phyloP scores from a whole-genome alignment of 2,113 vertebrate genomes.

The Globicephala melas region DNA sequence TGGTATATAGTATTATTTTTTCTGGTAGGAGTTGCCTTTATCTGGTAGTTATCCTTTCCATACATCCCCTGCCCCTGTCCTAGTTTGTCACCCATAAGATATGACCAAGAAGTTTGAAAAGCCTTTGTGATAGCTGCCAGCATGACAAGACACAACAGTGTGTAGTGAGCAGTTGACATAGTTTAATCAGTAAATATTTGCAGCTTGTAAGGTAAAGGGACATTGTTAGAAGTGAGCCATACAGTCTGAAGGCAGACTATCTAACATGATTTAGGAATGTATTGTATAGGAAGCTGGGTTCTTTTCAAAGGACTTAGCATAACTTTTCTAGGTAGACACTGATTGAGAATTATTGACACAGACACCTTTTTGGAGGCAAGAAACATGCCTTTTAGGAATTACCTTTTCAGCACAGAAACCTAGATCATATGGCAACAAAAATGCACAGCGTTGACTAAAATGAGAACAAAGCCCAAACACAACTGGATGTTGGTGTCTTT shows the following conservation, averaged over 20 bases:
- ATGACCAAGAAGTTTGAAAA: background rate
- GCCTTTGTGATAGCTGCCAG: background rate
- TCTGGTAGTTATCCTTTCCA: background rate
- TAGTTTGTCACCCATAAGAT: background rate
- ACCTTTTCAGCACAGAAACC: slow-evolving; percentile 67
- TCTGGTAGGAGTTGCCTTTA: background rate
- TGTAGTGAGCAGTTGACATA: background rate
- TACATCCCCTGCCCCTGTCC: background rate
- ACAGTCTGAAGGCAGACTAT: background rate
- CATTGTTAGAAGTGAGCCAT: background rate
- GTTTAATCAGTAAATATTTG: background rate
- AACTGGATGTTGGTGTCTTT: slow-evolving; percentile 72
- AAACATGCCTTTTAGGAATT: slow-evolving; percentile 64
- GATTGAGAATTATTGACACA: slow-evolving; percentile 68
- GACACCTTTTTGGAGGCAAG: slow-evolving; percentile 56
- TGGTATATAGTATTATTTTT: background rate
- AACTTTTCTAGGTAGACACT: slow-evolving; percentile 20
- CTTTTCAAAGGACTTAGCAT: slow-evolving; percentile 41
- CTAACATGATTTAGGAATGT: background rate
- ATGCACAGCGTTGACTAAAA: background rate
- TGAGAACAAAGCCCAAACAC: slow-evolving; percentile 64
- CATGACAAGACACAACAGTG: background rate
- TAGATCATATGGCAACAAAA: slow-evolving; percentile 60
- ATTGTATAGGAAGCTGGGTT: background rate
- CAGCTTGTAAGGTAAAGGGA: background rate